Evolutionary conservation across 2,113 vertebrate genomes (phyloP), one percentile per base, ranked within the genome.

Genomic region (Nansenia antarctica): DNA sequence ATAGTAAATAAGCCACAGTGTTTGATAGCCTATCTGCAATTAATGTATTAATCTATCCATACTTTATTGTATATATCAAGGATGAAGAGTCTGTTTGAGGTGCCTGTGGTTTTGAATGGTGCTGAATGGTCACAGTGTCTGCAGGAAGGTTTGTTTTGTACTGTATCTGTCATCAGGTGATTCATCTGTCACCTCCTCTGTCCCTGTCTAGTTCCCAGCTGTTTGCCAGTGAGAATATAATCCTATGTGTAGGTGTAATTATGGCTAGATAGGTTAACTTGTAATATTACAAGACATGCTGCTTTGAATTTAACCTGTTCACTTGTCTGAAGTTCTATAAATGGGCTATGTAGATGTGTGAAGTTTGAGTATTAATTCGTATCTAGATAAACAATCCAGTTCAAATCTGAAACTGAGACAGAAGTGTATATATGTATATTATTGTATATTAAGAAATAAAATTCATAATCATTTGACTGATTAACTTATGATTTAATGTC

Each of bases 391-490:
- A 74, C 70, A 79, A 72, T 70, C 65, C 62, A 60, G 47, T 77
- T 68, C 45, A 53, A 73, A 69, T 72, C n/a, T n/a, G 31, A 37
- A 65, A 66, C 54, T 70, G 71, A 77, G 65, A 66, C 76, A 31
- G 70, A 65, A 61, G 31, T 45, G 5, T 70, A 55, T 55, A 73
- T 78, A 35, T 77, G 68, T 80, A 76, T 27, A 74, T 62, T 70
- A 47, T 78, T 63, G 65, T 72, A 74, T 78, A 52, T 81, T 60
- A 74, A 62, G 31, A 77, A 83, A 86, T 85, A 85, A 85, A 88
- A 37, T 62, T n/a, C 8, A 57, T 69, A 61, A 72, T 79, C 18
- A 76, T 64, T 73, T 74, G 27, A 65, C n/a, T n/a, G n/a, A 20
- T 8, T 29, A 0, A 31, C 31, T 32, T 65, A 27, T 12, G 22